Evolutionary conservation across 2,113 vertebrate genomes (phyloP).

Genomic region (Daboia siamensis): DNA sequence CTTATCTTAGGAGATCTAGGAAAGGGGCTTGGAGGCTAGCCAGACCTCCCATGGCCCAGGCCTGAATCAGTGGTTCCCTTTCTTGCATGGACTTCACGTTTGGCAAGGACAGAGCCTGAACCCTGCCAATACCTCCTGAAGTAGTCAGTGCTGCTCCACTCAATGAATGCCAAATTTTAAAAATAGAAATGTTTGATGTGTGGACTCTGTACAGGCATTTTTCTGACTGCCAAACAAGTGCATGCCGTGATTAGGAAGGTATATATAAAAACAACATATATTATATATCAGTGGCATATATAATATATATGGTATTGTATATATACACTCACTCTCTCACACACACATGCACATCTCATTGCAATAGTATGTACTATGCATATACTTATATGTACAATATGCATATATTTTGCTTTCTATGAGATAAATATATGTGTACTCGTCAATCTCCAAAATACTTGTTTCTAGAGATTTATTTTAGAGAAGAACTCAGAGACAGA

Average conservation of each 20-base stretch:
- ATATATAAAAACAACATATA: slow-evolving; percentile 36
- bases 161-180: slow-evolving; percentile 30
- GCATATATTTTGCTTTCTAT: slow-evolving; percentile 16
- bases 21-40: slow-evolving; percentile 25
- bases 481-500: not conserved
- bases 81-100: slow-evolving; percentile 25
- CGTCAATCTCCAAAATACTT: slow-evolving; percentile 15
- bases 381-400: not conserved
- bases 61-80: not conserved
- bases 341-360: slow-evolving; percentile 36
- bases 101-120: not conserved
- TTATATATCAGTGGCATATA: slow-evolving; percentile 2
- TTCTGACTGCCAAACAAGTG: slow-evolving; percentile 9
- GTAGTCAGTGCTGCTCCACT: fast-evolving
- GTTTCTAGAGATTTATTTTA: not conserved
- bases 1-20: slow-evolving; percentile 52
- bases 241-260: slow-evolving; percentile 43
- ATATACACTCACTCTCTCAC: not conserved
- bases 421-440: slow-evolving; percentile 32
- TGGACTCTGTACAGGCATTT: slow-evolving; percentile 51
- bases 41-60: not conserved
- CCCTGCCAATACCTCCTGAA: not conserved
- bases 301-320: slow-evolving; percentile 13
- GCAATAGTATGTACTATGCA: slow-evolving; percentile 27
- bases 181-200: slow-evolving; percentile 41